These are phyloP conservation scores for Odontocolon sp. DNA, from an alignment of 2,888 invertebrate genomes.

Conservation along the genomic window DNA sequence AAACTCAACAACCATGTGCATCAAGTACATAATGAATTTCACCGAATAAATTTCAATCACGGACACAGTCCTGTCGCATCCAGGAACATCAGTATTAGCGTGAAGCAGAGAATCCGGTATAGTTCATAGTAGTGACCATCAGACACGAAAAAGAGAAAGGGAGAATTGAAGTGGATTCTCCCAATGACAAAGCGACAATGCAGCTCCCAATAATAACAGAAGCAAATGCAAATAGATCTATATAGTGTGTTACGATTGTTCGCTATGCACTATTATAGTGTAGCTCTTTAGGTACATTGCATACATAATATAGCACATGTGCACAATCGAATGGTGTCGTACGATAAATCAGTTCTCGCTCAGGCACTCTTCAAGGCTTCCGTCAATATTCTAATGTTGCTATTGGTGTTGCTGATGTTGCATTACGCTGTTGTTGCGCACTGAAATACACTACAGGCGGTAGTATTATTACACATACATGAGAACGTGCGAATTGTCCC, in stretches of 20 bases:
- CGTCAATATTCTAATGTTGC: slow-evolving; percentile 7
- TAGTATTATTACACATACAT: slow-evolving; percentile 7
- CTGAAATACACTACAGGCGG: background rate
- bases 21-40: too few species aligned
- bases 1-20: slow-evolving; percentile 23
- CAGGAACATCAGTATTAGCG: slow-evolving; percentile 38
- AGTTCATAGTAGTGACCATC: background rate
- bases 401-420: background rate
- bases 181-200: slow-evolving; percentile 38
- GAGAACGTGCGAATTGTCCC: too few species aligned
- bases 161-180: slow-evolving; percentile 33
- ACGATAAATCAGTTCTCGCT: slow-evolving; percentile 53
- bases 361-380: slow-evolving; percentile 31
- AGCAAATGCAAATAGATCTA: slow-evolving; percentile 17
- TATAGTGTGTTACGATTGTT: slow-evolving; percentile 2
- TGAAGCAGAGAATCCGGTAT: background rate
- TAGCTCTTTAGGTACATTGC: slow-evolving; percentile 3
- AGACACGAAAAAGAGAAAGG: background rate
- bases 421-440: background rate
- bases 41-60: slow-evolving; percentile 52
- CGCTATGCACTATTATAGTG: background rate
- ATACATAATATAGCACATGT: slow-evolving; percentile 22
- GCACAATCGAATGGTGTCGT: slow-evolving; percentile 50
- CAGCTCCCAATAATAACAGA: slow-evolving; percentile 45
- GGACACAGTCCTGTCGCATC: slow-evolving; percentile 14